Conservation (phyloP, 2,888 invertebrate genomes). For the Antheraea yamamai region DNA sequence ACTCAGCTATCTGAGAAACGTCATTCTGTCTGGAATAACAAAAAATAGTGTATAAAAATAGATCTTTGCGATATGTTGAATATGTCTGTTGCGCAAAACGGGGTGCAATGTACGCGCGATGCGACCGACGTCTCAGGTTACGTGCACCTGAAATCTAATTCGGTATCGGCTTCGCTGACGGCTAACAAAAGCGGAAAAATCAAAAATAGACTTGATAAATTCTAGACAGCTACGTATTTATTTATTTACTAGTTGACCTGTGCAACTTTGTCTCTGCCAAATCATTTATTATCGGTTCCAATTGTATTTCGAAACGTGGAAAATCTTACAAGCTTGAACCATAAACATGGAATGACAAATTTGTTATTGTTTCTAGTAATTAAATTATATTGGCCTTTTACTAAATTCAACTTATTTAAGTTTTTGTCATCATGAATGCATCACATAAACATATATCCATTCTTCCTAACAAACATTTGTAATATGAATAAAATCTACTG, state of each 20-base stretch:
- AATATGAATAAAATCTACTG: no score
- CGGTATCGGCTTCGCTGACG: constrained; percentile 21
- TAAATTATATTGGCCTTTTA: no score
- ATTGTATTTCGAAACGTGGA: no score
- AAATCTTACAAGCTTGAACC: no score
- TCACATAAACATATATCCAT: no score
- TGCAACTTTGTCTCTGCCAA: no score
- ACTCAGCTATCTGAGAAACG: not conserved
- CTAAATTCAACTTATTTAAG: no score
- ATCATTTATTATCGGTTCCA: no score
- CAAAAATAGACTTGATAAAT: constrained; percentile 17
- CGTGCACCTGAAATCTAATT: constrained; percentile 28
- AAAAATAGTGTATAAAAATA: constrained; percentile 4
- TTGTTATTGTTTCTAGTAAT: no score
- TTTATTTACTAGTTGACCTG: not conserved
- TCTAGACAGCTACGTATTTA: not conserved
- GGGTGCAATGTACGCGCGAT: not conserved
- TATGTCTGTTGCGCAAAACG: constrained; percentile 10
- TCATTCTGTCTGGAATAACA: not conserved
- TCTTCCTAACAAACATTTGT: no score
- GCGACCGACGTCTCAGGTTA: not conserved
- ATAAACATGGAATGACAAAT: no score
- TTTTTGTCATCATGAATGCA: no score
- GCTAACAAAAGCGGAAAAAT: constrained; percentile 29
- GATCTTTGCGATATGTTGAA: constrained; percentile 1